Conservation (phyloP, 2,888 invertebrate genomes). For the Diadromus collaris region DNA sequence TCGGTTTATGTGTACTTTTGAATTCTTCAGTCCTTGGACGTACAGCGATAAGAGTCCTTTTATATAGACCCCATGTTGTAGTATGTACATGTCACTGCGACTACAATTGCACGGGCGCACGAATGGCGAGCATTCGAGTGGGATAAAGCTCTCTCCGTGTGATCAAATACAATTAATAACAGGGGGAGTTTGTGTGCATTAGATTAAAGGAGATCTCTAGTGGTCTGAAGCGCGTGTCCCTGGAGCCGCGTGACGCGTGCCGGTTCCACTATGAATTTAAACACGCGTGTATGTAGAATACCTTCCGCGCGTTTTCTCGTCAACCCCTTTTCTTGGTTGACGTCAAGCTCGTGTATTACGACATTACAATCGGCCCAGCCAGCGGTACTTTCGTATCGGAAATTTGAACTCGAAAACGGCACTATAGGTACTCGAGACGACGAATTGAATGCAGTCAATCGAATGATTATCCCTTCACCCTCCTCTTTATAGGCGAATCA, state of each 20-base stretch:
- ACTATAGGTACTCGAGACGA: conserved; percentile 34
- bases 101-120: conserved; percentile 34
- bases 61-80: conserved; percentile 6
- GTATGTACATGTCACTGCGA: conserved; percentile 32
- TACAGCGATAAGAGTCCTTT: conserved; percentile 29
- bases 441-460: conserved; percentile 49
- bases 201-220: conserved; percentile 52
- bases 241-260: conserved; percentile 61
- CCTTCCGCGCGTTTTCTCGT: not conserved
- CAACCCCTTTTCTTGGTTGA: not conserved
- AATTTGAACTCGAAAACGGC: conserved; percentile 42
- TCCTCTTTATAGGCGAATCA: not conserved
- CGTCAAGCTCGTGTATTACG: conserved; percentile 26
- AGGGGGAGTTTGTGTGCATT: conserved; percentile 40
- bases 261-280: conserved; percentile 37
- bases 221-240: conserved; percentile 68
- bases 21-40: conserved; percentile 11
- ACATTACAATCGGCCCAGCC: conserved; percentile 35
- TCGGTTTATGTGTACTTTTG: conserved; percentile 33
- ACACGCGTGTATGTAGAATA: conserved; percentile 6
- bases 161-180: conserved; percentile 73
- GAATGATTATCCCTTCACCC: conserved; percentile 28
- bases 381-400: conserved; percentile 32
- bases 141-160: conserved; percentile 60
- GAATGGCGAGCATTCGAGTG: conserved; percentile 55